These are phyloP conservation scores for Montipora capricornis DNA, from an alignment of 64 coral and sea anemone species.

Conservation along the genomic window DNA sequence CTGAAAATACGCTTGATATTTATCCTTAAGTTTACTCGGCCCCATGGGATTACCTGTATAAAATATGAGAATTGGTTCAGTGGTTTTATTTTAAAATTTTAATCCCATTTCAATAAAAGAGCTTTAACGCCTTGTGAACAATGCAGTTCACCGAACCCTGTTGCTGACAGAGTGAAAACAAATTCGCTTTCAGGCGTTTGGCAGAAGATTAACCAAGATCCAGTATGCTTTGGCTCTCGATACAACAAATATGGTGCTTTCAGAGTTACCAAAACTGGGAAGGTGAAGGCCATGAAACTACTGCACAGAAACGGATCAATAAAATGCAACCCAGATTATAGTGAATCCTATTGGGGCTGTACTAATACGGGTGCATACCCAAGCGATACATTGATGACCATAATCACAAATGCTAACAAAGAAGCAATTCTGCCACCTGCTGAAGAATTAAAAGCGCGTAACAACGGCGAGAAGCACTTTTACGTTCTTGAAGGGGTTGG, in stretches of 20 bases:
- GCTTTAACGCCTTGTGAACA: no score
- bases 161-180: no score
- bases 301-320: slow-evolving; percentile 12
- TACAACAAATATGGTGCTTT: slow-evolving; percentile 9
- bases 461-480: background rate
- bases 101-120: no score
- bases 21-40: no score
- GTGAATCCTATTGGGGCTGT: slow-evolving; percentile 1
- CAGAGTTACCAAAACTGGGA: background rate
- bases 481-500: slow-evolving; percentile 3
- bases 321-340: background rate
- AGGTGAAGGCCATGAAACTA: slow-evolving; percentile 13
- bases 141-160: no score
- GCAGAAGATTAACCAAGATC: slow-evolving; percentile 14
- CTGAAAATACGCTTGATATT: no score
- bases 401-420: background rate
- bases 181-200: background rate
- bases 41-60: no score
- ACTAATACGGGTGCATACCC: background rate
- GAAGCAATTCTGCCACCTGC: background rate
- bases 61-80: no score
- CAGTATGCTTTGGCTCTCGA: slow-evolving; percentile 7
- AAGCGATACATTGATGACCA: background rate
- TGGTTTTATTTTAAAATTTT: no score
- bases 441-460: background rate